These are phyloP conservation scores for Clarias macrocephalus DNA, from an alignment of 2,113 vertebrate species.

Conservation along the genomic window DNA sequence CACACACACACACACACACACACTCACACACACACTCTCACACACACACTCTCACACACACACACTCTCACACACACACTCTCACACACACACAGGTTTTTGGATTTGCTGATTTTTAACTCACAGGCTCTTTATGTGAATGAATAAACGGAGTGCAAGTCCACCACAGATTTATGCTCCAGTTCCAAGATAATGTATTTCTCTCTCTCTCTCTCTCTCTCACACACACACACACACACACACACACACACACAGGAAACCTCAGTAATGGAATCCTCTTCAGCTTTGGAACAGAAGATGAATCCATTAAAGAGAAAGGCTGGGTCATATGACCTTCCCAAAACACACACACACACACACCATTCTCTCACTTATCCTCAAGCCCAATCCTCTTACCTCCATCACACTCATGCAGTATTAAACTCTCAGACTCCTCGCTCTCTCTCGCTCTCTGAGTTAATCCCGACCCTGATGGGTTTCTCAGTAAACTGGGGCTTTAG, in stretches of 20 bases:
- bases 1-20: background rate
- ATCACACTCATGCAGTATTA: conserved; percentile 22
- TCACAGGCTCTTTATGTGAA: background rate
- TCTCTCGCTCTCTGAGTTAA: background rate
- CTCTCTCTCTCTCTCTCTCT: background rate
- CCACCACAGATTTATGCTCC: conserved; percentile 25
- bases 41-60: conserved; percentile 14
- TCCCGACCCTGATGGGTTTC: conserved; percentile 6
- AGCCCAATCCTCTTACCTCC: background rate
- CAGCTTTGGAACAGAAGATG: conserved; percentile 35
- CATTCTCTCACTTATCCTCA: background rate
- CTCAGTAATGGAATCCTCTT: conserved; percentile 50
- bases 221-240: background rate
- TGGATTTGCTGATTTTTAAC: too few species aligned
- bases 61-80: background rate
- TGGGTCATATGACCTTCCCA: conserved; percentile 19
- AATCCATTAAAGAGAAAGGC: conserved; percentile 46
- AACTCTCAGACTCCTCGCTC: background rate
- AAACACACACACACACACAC: background rate
- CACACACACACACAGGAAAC: conserved; percentile 20
- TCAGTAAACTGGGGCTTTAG: conserved; percentile 39
- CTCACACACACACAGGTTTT: background rate
- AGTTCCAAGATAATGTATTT: background rate
- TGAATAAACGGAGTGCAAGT: conserved; percentile 42
- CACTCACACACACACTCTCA: background rate